phyloP scores from a whole-genome alignment of 2,797 vertebrate species.

The Acomys russatus region DNA sequence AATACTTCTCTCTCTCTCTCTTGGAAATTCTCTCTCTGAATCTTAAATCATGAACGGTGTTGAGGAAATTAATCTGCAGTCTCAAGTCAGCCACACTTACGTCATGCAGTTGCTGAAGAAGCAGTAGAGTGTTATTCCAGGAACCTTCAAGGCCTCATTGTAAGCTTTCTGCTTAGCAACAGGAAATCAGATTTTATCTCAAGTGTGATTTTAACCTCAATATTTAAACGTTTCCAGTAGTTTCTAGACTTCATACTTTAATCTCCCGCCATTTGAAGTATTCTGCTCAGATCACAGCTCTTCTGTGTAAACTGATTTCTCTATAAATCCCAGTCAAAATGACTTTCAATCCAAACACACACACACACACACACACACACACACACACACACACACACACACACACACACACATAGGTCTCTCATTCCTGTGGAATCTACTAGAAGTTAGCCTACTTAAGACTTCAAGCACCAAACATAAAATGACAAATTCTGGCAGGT shows the following conservation, averaged over 20 bases:
- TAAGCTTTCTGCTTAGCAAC: constrained; percentile 74
- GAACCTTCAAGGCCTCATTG: constrained; percentile 58
- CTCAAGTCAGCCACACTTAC: constrained; percentile 72
- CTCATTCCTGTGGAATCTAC: constrained; percentile 57
- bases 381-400: constrained; percentile 13
- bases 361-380: neutral
- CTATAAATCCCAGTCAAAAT: constrained; percentile 49
- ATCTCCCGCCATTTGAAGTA: constrained; percentile 56
- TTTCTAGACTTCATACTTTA: constrained; percentile 64
- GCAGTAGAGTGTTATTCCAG: constrained; percentile 65
- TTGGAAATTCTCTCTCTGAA: constrained; percentile 74
- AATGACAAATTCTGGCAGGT: neutral
- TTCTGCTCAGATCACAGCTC: constrained; percentile 33
- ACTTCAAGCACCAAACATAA: constrained; percentile 2
- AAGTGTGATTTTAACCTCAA: constrained; percentile 66
- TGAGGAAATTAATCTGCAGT: constrained; percentile 68
- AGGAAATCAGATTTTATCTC: constrained; percentile 76
- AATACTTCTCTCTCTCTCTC: constrained; percentile 1
- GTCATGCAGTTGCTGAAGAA: constrained; percentile 63
- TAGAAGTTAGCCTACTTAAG: constrained; percentile 49
- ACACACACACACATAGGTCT: neutral
- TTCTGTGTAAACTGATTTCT: constrained; percentile 57
- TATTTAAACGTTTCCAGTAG: constrained; percentile 67
- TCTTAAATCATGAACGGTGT: constrained; percentile 69
- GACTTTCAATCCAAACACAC: constrained; percentile 37